Percentiles rank a stretch among this genome's conserved stretches.
These are phyloP conservation scores for Apis mellifera DNA, from an alignment of 1,140 invertebrate species.

Conservation along the genomic window DNA sequence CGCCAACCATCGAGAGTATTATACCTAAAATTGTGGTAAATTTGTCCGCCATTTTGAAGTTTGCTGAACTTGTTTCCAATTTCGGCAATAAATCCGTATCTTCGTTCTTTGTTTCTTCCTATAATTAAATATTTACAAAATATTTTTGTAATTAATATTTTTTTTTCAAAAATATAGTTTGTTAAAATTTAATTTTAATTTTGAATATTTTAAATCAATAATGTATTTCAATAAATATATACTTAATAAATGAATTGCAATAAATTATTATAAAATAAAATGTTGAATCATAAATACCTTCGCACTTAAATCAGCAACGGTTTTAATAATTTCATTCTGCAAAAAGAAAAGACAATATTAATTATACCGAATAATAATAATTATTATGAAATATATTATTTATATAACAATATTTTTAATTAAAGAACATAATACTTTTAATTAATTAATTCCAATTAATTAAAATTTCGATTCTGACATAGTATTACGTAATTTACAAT, in stretches of 20 bases:
- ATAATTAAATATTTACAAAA: background rate
- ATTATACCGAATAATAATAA: background rate
- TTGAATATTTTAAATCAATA: no score
- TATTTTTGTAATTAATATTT: background rate
- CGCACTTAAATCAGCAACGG: background rate
- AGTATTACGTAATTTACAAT: no score
- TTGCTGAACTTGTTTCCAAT: background rate
- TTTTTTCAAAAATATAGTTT: background rate
- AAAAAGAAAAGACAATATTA: background rate
- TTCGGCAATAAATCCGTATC: background rate
- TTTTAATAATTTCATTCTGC: background rate
- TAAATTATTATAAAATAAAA: no score
- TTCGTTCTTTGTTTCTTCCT: background rate
- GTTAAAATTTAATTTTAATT: no score
- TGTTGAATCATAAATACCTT: background rate
- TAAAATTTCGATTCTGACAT: background rate
- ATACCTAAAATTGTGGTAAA: background rate
- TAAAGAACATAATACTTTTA: background rate
- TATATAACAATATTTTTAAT: background rate
- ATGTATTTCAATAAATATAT: no score
- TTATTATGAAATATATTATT: background rate
- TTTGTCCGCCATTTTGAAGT: background rate
- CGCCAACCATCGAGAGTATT: background rate
- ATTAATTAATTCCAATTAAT: background rate
- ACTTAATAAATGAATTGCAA: no score